A percentile compares a stretch with the other conserved stretches of the same genome.
Evolutionary conservation across 2,888 invertebrate genomes (phyloP).

Genomic region (Protodeltote pygarga): DNA sequence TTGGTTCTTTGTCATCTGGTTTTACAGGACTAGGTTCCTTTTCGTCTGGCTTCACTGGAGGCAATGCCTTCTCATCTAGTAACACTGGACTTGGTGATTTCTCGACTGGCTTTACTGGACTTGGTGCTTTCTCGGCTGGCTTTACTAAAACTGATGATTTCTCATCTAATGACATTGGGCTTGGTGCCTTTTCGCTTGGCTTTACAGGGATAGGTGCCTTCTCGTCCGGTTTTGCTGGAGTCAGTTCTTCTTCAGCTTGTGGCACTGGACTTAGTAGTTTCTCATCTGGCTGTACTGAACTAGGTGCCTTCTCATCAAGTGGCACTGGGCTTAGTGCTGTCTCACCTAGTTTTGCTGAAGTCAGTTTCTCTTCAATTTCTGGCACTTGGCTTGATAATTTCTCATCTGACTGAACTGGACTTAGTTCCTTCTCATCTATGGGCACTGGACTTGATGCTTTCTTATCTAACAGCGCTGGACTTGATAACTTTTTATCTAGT

Average conservation of each 20-base stretch:
- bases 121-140: conserved; percentile 14
- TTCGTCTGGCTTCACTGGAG: not conserved
- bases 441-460: conserved; percentile 16
- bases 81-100: not conserved
- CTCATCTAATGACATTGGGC: not conserved
- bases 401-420: conserved; percentile 1
- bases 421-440: conserved; percentile 4
- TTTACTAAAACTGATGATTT: conserved; percentile 3
- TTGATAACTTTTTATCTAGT: not conserved
- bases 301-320: not conserved
- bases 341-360: not conserved
- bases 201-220: not conserved
- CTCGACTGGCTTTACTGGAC: conserved; percentile 3
- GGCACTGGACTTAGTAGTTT: not conserved
- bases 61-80: conserved; percentile 15
- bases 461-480: not conserved
- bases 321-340: conserved; percentile 2
- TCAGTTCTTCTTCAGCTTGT: conserved; percentile 7
- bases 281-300: conserved; percentile 2
- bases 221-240: not conserved
- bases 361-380: not conserved
- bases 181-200: not conserved
- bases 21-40: not conserved
- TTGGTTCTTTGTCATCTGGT: not conserved
- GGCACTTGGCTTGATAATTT: not conserved